Percentiles rank a stretch among this genome's conserved stretches.
Evolutionary conservation across 2,797 vertebrate species (phyloP).

Genomic region (Myiotriccus ornatus): DNA sequence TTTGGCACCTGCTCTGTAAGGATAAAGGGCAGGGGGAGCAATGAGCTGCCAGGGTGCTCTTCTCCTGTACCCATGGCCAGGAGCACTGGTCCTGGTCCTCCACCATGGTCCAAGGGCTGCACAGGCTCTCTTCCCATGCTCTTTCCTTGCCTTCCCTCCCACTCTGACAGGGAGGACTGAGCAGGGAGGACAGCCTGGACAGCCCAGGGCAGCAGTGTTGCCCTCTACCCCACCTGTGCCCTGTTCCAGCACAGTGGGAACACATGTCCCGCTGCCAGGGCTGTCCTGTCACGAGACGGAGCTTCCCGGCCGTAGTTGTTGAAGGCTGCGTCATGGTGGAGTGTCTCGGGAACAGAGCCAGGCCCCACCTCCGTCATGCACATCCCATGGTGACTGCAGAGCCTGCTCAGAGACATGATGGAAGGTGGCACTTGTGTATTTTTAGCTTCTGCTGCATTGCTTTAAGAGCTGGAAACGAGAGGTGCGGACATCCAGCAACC

Average conservation of each 20-base stretch:
- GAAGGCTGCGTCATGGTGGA: not conserved
- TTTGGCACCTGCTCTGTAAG: rapidly evolving
- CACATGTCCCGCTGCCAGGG: rapidly evolving
- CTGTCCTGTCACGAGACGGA: rapidly evolving
- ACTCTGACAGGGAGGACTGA: not conserved
- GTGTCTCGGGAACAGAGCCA: not conserved
- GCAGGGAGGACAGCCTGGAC: not conserved
- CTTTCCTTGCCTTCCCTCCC: not conserved
- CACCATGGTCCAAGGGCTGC: not conserved
- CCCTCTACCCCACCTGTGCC: not conserved
- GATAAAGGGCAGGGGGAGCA: not conserved
- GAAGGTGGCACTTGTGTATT: constrained; percentile 40
- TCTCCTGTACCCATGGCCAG: not conserved
- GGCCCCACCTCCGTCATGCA: not conserved
- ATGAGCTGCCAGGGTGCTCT: not conserved
- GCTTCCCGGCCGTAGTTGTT: not conserved
- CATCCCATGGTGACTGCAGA: not conserved
- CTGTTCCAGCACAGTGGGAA: not conserved
- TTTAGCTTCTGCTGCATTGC: constrained; percentile 45
- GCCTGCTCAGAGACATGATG: not conserved
- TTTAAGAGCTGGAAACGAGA: not conserved
- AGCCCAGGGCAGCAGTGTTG: not conserved
- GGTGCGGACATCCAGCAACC: not conserved
- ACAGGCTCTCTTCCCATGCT: not conserved
- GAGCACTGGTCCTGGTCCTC: not conserved